Evolutionary conservation across 2,113 vertebrate species (phyloP).

Genomic region (Sceloporus undulatus): DNA sequence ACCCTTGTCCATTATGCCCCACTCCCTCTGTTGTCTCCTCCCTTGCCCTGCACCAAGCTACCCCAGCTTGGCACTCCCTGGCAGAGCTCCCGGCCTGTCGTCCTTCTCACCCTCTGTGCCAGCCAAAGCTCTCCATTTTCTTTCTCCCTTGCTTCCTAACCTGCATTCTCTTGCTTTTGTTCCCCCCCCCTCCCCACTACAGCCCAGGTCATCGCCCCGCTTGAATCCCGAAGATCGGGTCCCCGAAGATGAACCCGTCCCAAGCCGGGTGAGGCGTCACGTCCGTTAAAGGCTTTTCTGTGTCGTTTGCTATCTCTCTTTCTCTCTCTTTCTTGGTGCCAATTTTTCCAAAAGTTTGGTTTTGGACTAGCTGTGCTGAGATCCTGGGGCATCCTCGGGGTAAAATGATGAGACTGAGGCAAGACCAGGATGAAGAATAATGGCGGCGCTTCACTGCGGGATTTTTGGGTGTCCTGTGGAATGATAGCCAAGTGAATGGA

Average conservation of each 20-base stretch:
- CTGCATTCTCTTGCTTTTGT: constrained; percentile 13
- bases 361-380: neutral
- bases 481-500: no score
- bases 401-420: neutral
- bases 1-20: constrained; percentile 51
- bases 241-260: constrained; percentile 31
- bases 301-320: neutral
- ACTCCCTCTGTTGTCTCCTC: constrained; percentile 62
- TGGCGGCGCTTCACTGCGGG: neutral
- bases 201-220: constrained; percentile 1
- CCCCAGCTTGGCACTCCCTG: constrained; percentile 32
- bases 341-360: constrained; percentile 23
- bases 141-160: constrained; percentile 19
- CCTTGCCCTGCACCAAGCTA: constrained; percentile 48
- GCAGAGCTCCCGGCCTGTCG: constrained; percentile 31
- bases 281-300: neutral
- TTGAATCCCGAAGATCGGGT: constrained; percentile 9
- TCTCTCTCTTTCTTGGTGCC: neutral
- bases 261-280: constrained; percentile 27
- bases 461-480: neutral
- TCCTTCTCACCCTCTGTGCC: constrained; percentile 36
- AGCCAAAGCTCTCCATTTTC: constrained; percentile 38
- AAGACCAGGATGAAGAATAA: neutral
- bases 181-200: neutral
- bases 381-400: neutral